Evolutionary conservation across 2,888 invertebrate genomes (phyloP), one percentile per base, ranked within the genome.

Genomic region (Agrochola macilenta): DNA sequence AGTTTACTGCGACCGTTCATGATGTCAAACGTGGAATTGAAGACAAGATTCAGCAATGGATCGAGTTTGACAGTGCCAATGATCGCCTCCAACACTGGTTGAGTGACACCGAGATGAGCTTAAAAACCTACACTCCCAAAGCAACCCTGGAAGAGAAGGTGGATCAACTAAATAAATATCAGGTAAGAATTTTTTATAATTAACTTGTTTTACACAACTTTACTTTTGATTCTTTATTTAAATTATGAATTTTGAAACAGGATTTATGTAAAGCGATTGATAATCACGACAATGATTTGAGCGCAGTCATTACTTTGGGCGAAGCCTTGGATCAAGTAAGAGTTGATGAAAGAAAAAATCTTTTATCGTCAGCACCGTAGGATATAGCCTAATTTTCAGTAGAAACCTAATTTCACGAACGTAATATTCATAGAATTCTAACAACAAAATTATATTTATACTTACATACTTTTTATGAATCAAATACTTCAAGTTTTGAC

Each of bases 91-190:
- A 98, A 76, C 97, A 97, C 69, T 99, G 99, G 99, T 94, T 99
- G 77, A 97, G 97, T 69, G 99, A 99, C 82, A 98, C 99, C 0
- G 99, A 99, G 95, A 97, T 98, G 88, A 97, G 98, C 26, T 96
- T 99, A 74, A 99, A 99, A 93, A 99, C 98, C 84, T 99, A 98
- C 91, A 97, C 98, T 52, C 97, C 98, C 11, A 98, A 98, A 91
- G 98, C 98, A 65, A 98, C 98, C 0, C 95, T 99, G 49, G 98
- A 99, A 87, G 99, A 99, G 91, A 99, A 99, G 93, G 97, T 98
- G 87, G 98, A 99, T 85, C 99, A 99, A 93, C 97, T 99, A 58
- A 98, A 98, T 91, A 98, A 98, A 95, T 99, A 99, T 94, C 99
- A 99, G 98, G 99, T 98, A 96, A 94, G 94, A 90, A 54, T 58